Conservation (phyloP, 1,140 invertebrate genomes). For the Pomacea maculata region DNA sequence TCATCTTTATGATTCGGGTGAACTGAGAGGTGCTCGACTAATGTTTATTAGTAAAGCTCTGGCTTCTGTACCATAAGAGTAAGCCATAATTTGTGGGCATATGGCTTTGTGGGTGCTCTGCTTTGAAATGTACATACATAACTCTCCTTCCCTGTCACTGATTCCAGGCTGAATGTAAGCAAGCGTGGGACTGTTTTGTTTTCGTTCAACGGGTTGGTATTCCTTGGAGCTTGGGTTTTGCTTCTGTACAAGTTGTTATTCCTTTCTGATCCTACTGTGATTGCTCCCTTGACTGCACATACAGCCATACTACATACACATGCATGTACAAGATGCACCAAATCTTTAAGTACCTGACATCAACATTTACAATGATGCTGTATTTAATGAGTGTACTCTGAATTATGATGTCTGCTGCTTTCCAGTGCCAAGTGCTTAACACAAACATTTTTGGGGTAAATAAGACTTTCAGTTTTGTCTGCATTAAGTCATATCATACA, state of each 20-base stretch:
- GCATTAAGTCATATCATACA: not conserved
- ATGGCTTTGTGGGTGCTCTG: not conserved
- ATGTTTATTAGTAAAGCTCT: not conserved
- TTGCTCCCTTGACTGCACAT: no score
- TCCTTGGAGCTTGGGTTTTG: no score
- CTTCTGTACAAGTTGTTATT: no score
- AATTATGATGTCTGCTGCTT: not conserved
- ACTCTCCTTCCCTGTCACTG: not conserved
- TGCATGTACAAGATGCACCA: no score
- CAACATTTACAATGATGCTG: not conserved
- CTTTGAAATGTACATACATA: not conserved
- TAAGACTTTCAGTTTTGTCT: not conserved
- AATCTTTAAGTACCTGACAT: no score
- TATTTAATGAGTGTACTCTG: not conserved
- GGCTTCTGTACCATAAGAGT: not conserved
- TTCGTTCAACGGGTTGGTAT: no score
- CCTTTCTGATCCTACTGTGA: no score
- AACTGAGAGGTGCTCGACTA: not conserved
- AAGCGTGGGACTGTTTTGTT: no score
- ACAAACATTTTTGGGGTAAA: not conserved
- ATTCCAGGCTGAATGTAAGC: no score
- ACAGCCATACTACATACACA: no score
- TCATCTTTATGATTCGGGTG: not conserved
- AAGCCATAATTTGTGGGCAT: not conserved
- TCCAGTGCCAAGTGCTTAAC: not conserved